A percentile compares a stretch with the other conserved stretches of the same genome.
phyloP scores from a whole-genome alignment of 1,140 invertebrate species.

The Pemphigus obesinymphae region DNA sequence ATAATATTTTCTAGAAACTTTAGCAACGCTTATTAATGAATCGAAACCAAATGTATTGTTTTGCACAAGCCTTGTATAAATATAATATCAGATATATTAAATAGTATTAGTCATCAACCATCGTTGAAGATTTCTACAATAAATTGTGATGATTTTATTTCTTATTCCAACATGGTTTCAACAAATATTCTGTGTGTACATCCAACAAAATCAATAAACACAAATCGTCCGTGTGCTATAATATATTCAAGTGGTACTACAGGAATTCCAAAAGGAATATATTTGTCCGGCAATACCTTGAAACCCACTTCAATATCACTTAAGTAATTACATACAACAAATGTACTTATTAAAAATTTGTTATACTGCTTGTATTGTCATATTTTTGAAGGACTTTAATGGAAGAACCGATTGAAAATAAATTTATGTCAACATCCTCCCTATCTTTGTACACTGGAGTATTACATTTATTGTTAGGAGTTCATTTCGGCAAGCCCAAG shows the following conservation, averaged over 20 bases:
- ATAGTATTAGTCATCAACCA: neutral
- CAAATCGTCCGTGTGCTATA: neutral
- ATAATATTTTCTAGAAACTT: neutral
- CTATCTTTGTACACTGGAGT: neutral
- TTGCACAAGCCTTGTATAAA: neutral
- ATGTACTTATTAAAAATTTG: no score
- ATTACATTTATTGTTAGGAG: neutral
- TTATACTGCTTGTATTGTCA: no score
- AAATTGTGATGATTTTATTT: neutral
- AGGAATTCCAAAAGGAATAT: neutral
- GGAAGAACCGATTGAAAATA: neutral
- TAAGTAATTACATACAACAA: neutral
- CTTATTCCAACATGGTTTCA: no score
- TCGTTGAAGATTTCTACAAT: neutral
- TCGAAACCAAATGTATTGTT: neutral
- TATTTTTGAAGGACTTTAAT: neutral
- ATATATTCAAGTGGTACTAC: neutral
- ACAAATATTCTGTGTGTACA: neutral
- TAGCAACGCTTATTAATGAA: neutral
- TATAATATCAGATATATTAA: neutral
- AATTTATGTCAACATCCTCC: neutral
- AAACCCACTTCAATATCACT: neutral
- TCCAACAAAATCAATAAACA: neutral
- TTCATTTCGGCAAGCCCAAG: conserved; percentile 8
- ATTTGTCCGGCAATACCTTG: neutral